Evolutionary conservation across 35 echinoderm and acorn worm species (phyloP).

Genomic region (Strongylocentrotus purpuratus): DNA sequence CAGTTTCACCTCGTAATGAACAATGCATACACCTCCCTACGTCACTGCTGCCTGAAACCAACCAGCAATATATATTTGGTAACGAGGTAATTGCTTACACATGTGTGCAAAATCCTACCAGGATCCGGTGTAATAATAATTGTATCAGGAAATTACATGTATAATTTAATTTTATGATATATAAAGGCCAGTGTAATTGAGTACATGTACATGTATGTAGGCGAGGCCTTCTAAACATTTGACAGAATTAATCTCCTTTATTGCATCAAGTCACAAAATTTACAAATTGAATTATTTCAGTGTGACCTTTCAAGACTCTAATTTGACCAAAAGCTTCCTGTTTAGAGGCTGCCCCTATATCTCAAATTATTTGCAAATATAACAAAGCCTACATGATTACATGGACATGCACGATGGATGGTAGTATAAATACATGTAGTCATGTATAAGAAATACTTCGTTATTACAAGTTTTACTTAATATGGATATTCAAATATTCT

Average conservation of each 20-base stretch:
- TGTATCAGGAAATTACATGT: not conserved
- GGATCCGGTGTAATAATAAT: not conserved
- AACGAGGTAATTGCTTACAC: not conserved
- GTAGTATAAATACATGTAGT: too few relatives aligned
- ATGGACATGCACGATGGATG: too few relatives aligned
- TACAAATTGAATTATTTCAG: too few relatives aligned
- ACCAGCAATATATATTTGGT: not conserved
- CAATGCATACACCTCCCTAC: not conserved
- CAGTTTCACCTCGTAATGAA: not conserved
- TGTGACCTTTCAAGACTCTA: too few relatives aligned
- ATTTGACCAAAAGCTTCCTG: not conserved
- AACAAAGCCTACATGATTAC: too few relatives aligned
- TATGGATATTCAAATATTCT: too few relatives aligned
- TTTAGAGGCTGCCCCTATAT: not conserved
- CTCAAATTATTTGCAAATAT: too few relatives aligned
- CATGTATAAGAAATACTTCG: too few relatives aligned
- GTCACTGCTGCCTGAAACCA: not conserved
- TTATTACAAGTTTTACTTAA: too few relatives aligned
- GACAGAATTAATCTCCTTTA: not conserved
- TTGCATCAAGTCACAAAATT: not conserved
- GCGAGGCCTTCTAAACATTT: not conserved
- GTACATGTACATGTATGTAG: not conserved
- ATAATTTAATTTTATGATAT: constrained; percentile 7
- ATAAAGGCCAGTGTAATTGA: not conserved
- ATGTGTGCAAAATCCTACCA: not conserved